Conservation (phyloP, 2,113 vertebrate genomes). For the Athene noctua region DNA sequence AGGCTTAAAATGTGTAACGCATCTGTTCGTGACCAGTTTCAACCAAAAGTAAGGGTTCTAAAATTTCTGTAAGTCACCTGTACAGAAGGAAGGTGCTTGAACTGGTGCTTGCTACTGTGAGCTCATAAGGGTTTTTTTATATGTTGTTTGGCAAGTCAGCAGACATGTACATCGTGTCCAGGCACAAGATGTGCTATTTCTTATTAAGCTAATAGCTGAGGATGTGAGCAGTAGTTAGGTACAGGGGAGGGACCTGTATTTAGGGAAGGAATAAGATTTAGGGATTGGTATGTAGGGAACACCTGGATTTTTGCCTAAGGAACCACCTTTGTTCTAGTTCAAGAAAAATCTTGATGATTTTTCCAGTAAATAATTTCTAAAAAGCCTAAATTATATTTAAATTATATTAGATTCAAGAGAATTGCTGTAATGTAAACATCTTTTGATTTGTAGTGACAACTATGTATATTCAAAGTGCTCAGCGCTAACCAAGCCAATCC, state of each 20-base stretch:
- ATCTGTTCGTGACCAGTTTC: background rate
- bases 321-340: background rate
- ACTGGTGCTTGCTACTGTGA: background rate
- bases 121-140: background rate
- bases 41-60: background rate
- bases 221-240: background rate
- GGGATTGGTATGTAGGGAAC: background rate
- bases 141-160: background rate
- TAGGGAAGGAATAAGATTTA: background rate
- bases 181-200: background rate
- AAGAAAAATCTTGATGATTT: background rate
- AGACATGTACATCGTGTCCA: background rate
- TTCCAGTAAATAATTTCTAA: background rate
- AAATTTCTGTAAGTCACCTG: background rate
- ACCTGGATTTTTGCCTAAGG: background rate
- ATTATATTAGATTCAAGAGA: background rate
- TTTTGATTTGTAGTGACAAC: background rate
- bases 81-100: background rate
- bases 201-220: background rate
- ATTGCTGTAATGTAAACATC: background rate
- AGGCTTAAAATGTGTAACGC: background rate
- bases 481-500: background rate
- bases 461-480: background rate
- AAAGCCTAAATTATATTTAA: background rate
- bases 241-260: background rate